These are phyloP conservation scores for Entomobrya multifasciata DNA, from an alignment of 2,888 invertebrate genomes.

Conservation along the genomic window DNA sequence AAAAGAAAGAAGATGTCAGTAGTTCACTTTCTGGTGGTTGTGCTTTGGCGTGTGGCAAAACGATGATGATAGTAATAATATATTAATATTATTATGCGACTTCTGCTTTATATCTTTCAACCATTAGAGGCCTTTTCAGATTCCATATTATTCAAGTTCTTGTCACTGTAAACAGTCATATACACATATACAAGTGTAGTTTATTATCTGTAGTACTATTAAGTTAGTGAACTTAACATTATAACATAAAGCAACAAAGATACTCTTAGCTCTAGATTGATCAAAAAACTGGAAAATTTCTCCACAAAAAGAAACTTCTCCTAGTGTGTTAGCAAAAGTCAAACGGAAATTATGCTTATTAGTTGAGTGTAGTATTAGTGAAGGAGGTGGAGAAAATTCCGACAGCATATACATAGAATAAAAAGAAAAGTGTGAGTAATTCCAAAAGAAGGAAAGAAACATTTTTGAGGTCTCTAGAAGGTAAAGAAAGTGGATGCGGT, in stretches of 20 bases:
- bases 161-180: background rate
- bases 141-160: slow-evolving; percentile 1
- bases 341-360: slow-evolving; percentile 67
- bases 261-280: slow-evolving; percentile 36
- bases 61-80: slow-evolving; percentile 11
- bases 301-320: background rate
- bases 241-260: too few species aligned
- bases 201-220: background rate
- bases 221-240: background rate
- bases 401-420: background rate
- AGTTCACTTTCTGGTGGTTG: background rate
- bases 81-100: slow-evolving; percentile 13
- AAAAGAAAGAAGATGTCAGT: background rate
- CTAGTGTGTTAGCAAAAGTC: slow-evolving; percentile 14
- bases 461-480: slow-evolving; percentile 26
- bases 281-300: slow-evolving; percentile 64
- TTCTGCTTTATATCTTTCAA: slow-evolving; percentile 24
- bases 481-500: slow-evolving; percentile 32
- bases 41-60: background rate
- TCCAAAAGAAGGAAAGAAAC: slow-evolving; percentile 23
- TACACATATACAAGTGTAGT: background rate
- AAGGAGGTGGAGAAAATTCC: background rate
- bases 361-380: too few species aligned
- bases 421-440: slow-evolving; percentile 42
- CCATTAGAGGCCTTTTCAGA: background rate